Conservation (phyloP, 2,888 invertebrate genomes). For the Isoperla grammatica region DNA sequence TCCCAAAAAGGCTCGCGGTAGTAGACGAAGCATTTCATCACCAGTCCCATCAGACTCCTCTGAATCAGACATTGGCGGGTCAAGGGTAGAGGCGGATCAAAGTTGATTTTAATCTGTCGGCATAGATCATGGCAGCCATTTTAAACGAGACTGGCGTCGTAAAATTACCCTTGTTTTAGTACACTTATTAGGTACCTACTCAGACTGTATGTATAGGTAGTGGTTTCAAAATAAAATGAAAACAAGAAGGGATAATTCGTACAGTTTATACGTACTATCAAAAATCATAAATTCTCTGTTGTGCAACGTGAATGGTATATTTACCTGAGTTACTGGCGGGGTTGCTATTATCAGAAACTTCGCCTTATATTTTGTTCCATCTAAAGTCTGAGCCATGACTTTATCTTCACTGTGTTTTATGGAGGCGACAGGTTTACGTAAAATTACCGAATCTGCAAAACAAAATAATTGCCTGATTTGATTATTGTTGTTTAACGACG, state of each 20-base stretch:
- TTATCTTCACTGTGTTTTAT: constrained; percentile 37
- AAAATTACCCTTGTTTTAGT: no score
- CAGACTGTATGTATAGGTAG: no score
- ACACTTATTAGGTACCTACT: no score
- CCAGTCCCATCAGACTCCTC: constrained; percentile 7
- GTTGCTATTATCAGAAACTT: constrained; percentile 40
- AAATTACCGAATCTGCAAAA: constrained; percentile 35
- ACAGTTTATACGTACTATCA: no score
- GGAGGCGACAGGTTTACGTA: constrained; percentile 38
- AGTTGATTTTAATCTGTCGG: constrained; percentile 13
- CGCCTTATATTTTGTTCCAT: constrained; percentile 34
- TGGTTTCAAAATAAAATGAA: no score
- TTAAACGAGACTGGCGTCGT: no score
- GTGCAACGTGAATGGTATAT: not conserved
- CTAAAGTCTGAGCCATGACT: constrained; percentile 35
- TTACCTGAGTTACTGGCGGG: constrained; percentile 37
- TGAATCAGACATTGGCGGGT: not conserved
- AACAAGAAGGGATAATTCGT: no score
- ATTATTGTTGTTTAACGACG: no score
- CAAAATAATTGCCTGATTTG: no score
- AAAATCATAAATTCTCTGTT: no score
- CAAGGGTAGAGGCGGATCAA: not conserved
- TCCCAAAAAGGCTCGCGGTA: constrained; percentile 10
- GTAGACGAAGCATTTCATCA: constrained; percentile 11
- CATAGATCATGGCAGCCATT: no score